phyloP scores from a whole-genome alignment of 2,888 invertebrate genomes.

The Drosophila fulvimacula region DNA sequence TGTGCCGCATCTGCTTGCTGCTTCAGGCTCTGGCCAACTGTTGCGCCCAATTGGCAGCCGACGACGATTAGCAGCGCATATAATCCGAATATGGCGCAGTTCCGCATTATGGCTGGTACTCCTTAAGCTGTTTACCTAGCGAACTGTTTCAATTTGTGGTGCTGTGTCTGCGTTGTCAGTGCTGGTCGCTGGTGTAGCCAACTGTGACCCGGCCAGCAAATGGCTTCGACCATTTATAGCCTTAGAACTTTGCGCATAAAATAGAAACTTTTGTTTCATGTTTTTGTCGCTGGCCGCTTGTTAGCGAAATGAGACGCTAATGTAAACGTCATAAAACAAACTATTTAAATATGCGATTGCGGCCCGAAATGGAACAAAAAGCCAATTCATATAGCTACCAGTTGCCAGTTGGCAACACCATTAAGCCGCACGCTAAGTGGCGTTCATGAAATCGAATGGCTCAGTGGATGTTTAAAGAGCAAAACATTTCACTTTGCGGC shows the following conservation, averaged over 20 bases:
- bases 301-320: conserved; percentile 81
- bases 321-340: conserved; percentile 81
- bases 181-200: conserved; percentile 41
- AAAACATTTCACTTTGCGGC: conserved; percentile 73
- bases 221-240: conserved; percentile 71
- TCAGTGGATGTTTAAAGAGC: conserved; percentile 69
- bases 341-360: conserved; percentile 78
- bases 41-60: conserved; percentile 56
- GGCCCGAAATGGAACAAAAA: conserved; percentile 66
- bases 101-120: conserved; percentile 62
- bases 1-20: conserved; percentile 30
- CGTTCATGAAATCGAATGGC: conserved; percentile 79
- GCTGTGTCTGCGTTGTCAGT: conserved; percentile 5
- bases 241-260: conserved; percentile 77
- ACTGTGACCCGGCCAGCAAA: conserved; percentile 68
- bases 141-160: conserved; percentile 40
- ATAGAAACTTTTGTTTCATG: conserved; percentile 76
- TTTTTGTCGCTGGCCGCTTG: conserved; percentile 50
- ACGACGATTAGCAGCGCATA: conserved; percentile 72
- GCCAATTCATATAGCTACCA: conserved; percentile 66
- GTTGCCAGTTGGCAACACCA: conserved; percentile 38
- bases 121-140: conserved; percentile 54
- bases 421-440: conserved; percentile 75
- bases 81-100: conserved; percentile 70
- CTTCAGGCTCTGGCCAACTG: conserved; percentile 64